Evolutionary conservation across 2,888 invertebrate genomes (phyloP).

Genomic region (Galerucella nymphaeae): DNA sequence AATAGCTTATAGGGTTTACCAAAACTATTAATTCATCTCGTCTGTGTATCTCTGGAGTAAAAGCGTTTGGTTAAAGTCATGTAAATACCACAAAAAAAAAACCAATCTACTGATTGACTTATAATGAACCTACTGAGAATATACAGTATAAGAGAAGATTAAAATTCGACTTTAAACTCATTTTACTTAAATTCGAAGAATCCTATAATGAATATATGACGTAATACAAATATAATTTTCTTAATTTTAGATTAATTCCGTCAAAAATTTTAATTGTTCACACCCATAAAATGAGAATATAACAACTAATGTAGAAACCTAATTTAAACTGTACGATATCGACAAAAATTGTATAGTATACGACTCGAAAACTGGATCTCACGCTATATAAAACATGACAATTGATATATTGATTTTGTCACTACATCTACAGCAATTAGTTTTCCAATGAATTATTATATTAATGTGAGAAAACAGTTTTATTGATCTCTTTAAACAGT

Average conservation of each 20-base stretch:
- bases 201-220: conserved; percentile 2
- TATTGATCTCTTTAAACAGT: too few relatives aligned
- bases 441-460: conserved; percentile 21
- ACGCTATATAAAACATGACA: conserved; percentile 24
- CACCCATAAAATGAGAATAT: conserved; percentile 12
- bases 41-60: too few relatives aligned
- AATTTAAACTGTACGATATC: conserved; percentile 6
- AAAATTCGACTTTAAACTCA: background rate
- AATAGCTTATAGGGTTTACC: background rate
- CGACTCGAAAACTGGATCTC: conserved; percentile 19
- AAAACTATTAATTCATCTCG: too few relatives aligned
- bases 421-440: conserved; percentile 25
- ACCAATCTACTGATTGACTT: too few relatives aligned
- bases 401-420: conserved; percentile 30
- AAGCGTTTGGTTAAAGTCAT: too few relatives aligned
- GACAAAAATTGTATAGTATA: conserved; percentile 24
- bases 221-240: conserved; percentile 6
- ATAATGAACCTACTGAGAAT: too few relatives aligned
- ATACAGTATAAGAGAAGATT: too few relatives aligned
- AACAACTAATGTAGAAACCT: conserved; percentile 1
- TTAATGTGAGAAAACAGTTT: conserved; percentile 16
- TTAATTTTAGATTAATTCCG: conserved; percentile 6
- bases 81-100: too few relatives aligned
- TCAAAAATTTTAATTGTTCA: conserved; percentile 16
- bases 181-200: conserved; percentile 4